Evolutionary conservation across 2,113 vertebrate species (phyloP), one percentile per base, ranked within the genome.

Genomic region (Phalacrocorax pelagicus): DNA sequence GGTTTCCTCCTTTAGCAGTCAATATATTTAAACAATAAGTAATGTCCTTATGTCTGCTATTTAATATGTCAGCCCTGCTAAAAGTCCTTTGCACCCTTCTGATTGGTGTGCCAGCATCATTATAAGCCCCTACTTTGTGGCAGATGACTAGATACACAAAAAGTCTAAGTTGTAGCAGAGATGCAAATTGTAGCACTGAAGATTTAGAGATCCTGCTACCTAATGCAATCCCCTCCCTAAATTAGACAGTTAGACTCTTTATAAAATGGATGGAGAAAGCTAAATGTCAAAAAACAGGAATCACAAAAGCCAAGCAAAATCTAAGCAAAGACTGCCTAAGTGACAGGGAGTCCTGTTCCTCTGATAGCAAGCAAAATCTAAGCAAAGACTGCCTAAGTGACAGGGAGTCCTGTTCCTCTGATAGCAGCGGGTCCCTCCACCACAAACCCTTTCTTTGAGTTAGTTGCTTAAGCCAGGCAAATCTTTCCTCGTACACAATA

Each of bases 401-500:
- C 52, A 72, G 23, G 38, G 52, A 95, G 74, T 30, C 51, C 71
- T 54, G 6, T 4, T 90, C 47, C 71, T 96, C 58, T 51, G 77
- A 78, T 82, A 61, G 85, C 74, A 79, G 5, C 38, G 46, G 55
- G 15, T 82, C 46, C 72, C 92, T 94, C 85, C 79, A 70, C 74
- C 79, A 70, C 71, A 95, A 95, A 92, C 22, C 47, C 49, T 82
- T 61, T 90, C 92, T 78, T 83, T 90, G 54, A 94, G 54, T 88
- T 69, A 83, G 74, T 85, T 96, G 85, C 90, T 77, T 93, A 93
- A 95, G 61, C 58, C 74, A 92, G 59, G 47, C 71, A 96, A 96
- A 95, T 86, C 79, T 74, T 94, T 94, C 79, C 59, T 86, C 82
- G 81, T 94, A 94, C 95, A 92, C 67, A 92, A 58, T 10, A 70